Evolutionary conservation across 2,888 invertebrate species (phyloP), one percentile per base, ranked within the genome.

Genomic region (Dicranocentrus wangi): DNA sequence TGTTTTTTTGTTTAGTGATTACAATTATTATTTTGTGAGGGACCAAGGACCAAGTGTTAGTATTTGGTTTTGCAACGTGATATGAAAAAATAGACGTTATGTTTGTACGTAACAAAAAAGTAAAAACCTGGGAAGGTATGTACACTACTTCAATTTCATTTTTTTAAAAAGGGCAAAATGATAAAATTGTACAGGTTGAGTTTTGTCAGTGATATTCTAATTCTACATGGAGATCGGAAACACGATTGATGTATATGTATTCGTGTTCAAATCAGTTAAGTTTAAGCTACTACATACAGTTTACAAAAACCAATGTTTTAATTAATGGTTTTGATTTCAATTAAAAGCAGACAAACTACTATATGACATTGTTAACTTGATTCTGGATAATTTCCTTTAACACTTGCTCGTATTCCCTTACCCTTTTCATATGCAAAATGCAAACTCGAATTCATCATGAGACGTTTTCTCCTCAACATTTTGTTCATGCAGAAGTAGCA

Each of bases 21-120:
- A 43, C 23, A 42, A 65, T 43, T 39, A 39, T 66, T 23, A 21
- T 42, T 42, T 23, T 47, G 32, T 27, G 27, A 43, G 66, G 66
- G 66, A 66, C 66, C 66, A 66, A 66, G 47, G 47, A 66, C 21
- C 51, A 66, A 66, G 28, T 61, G 21, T 43, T 63, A 63, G 25
- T 47, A 66, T 66, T 66, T 66, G 47, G 66, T 66, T 55, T 55
- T 66, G 42, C 19, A 66, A 51, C 66, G 66, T 66, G 66, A 66
- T 66, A 66, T 66, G n/a, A 32, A 32, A 15, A 39, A 32, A 21
- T 27, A 58, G 5, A 13, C 7, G 28, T 19, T 60, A n/a, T 7
- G 25, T 55, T 55, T 53, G 23, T 55, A 55, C 25, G n/a, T 19
- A 25, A 55, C 10, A 55, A 23, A 23, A 7, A 3, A 19, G 25